Base-by-base conservation (phyloP, 2,797 vertebrate genomes). In the Crax fasciolata region DNA sequence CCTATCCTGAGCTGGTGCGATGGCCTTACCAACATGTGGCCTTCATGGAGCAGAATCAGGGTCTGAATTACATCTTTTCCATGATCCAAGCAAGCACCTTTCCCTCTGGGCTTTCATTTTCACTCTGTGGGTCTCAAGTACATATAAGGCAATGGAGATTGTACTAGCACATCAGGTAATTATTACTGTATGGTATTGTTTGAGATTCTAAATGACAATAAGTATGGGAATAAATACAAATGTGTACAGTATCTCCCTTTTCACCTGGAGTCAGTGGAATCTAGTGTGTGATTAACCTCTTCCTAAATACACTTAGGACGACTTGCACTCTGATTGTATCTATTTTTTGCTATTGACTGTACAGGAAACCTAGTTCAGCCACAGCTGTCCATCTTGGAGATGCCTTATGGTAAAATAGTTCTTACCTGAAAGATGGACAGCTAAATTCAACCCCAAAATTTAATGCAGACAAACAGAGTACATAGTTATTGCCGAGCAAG, bases 331-430 rank as follows among this genome's bases (percentile, higher is more conserved):
- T 51, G 38, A 38, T 25, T 46, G 1, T 48, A 30, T 54, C 9
- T 61, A 0, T 83, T 91, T 66, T 23, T 77, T 78, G 15, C 57
- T 74, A 2, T 25, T 52, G 24, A 39, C 19, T 57, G 0, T 12
- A 61, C 0, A 0, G 11, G 32, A 15, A 71, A 32, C 2, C 3
- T 18, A 76, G 15, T 12, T 77, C 30, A 83, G 48, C 39, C 27
- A 20, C 3, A 61, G 25, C 41, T 72, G 17, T 84, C 19, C n/a
- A 35, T 66, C 61, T 4, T 43, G 48, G 63, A 82, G 18, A 54
- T 58, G 55, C 15, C 32, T 71, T n/a, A 10, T n/a, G 18, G 28
- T n/a, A 38, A 67, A 8, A 20, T 66, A 74, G 14, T 68, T 67
- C 21, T 66, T 24, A 58, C 35, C 11, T 51, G 51, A 87, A 87